Evolutionary conservation across 2,113 vertebrate species (phyloP).

Genomic region (Nothocercus nigrocapillus): DNA sequence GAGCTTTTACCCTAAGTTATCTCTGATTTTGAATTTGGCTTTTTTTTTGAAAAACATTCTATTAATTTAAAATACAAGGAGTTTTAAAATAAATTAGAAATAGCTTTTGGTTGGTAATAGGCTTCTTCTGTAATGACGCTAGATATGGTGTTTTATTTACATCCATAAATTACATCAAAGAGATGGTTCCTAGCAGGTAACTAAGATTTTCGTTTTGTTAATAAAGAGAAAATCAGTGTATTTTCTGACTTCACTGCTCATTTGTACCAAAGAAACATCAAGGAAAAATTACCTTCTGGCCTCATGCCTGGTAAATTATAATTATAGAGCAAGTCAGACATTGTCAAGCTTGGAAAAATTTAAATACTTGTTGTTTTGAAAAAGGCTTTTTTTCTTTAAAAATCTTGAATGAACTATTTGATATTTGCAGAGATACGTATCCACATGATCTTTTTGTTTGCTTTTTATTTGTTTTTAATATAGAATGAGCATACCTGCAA

Average conservation of each 20-base stretch:
- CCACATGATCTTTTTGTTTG: background rate
- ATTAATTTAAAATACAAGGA: background rate
- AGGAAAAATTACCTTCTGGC: constrained; percentile 40
- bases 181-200: background rate
- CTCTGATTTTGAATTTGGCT: background rate
- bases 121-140: background rate
- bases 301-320: constrained; percentile 31
- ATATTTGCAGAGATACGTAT: background rate
- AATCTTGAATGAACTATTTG: background rate
- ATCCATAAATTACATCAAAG: constrained; percentile 41
- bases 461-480: background rate
- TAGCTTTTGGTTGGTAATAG: background rate
- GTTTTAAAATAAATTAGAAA: background rate
- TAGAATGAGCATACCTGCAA: background rate
- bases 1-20: background rate
- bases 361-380: background rate
- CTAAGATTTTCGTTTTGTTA: constrained; percentile 25
- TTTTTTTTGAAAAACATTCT: background rate
- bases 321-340: constrained; percentile 15
- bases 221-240: constrained; percentile 19
- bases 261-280: constrained; percentile 56
- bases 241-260: constrained; percentile 40
- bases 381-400: background rate
- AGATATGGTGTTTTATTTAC: constrained; percentile 4
- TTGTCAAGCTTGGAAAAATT: constrained; percentile 20